A percentile compares a stretch with the other conserved stretches of the same genome.
phyloP scores from a whole-genome alignment of 2,888 invertebrate genomes.

The Pherbina coryleti region DNA sequence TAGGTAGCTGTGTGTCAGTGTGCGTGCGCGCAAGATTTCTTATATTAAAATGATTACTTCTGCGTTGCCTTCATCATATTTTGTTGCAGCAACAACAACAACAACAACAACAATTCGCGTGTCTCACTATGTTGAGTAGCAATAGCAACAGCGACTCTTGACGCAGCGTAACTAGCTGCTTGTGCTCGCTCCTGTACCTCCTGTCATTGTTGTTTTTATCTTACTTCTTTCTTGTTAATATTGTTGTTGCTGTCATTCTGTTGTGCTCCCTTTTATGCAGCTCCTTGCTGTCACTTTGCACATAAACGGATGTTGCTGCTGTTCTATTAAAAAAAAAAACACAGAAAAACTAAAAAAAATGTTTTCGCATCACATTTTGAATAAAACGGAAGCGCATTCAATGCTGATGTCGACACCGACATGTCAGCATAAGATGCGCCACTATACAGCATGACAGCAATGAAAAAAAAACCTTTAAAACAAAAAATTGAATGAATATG shows the following conservation, averaged over 20 bases:
- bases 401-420: constrained; percentile 22
- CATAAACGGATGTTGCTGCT: constrained; percentile 5
- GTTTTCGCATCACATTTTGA: constrained; percentile 1
- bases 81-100: background rate
- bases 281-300: constrained; percentile 20
- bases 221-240: background rate
- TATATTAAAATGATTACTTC: too few relatives aligned
- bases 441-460: background rate
- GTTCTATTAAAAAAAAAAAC: background rate
- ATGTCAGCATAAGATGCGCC: constrained; percentile 29
- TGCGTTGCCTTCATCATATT: background rate
- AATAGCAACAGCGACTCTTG: background rate
- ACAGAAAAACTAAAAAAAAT: too few relatives aligned
- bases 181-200: background rate
- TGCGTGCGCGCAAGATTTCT: too few relatives aligned
- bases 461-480: background rate
- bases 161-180: constrained; percentile 6
- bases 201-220: background rate
- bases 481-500: background rate
- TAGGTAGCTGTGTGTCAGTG: background rate
- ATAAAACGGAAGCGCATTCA: constrained; percentile 31
- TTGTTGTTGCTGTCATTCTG: constrained; percentile 2
- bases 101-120: constrained; percentile 1
- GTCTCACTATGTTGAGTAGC: background rate
- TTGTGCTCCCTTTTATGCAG: background rate